A percentile compares a stretch with the other conserved stretches of the same genome.
phyloP scores from a whole-genome alignment of 2,888 invertebrate genomes.

The Neria commutata region DNA sequence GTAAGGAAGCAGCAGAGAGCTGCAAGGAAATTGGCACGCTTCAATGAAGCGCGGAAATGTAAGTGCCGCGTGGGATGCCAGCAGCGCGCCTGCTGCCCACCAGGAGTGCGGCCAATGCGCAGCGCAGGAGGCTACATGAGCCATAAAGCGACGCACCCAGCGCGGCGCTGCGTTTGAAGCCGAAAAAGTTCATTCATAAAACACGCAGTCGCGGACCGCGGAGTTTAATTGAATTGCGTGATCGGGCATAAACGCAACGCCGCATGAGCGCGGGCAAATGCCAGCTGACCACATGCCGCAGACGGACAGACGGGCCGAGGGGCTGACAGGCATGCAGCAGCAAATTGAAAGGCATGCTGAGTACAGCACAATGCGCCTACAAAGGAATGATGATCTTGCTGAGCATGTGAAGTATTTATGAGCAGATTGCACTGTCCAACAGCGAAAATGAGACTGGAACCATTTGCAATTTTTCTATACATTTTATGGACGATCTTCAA shows the following conservation, averaged over 20 bases:
- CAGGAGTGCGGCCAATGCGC: background rate
- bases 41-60: constrained; percentile 6
- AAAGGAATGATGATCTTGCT: background rate
- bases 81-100: background rate
- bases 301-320: background rate
- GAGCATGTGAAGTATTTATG: background rate
- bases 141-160: too few species aligned
- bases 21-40: constrained; percentile 3
- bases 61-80: background rate
- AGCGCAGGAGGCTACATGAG: too few species aligned
- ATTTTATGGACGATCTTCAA: too few species aligned
- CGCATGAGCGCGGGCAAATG: too few species aligned
- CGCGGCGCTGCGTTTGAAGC: background rate
- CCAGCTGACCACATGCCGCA: background rate
- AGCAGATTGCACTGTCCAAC: too few species aligned
- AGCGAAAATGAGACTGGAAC: too few species aligned
- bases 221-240: constrained; percentile 22
- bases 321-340: background rate
- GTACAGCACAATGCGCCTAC: too few species aligned
- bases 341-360: background rate
- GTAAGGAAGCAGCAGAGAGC: background rate
- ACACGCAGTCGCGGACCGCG: background rate
- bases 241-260: too few species aligned
- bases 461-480: too few species aligned
- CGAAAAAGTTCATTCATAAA: constrained; percentile 11